Conservation (phyloP, 2,888 invertebrate species). For the Orthonevra nobilis region DNA sequence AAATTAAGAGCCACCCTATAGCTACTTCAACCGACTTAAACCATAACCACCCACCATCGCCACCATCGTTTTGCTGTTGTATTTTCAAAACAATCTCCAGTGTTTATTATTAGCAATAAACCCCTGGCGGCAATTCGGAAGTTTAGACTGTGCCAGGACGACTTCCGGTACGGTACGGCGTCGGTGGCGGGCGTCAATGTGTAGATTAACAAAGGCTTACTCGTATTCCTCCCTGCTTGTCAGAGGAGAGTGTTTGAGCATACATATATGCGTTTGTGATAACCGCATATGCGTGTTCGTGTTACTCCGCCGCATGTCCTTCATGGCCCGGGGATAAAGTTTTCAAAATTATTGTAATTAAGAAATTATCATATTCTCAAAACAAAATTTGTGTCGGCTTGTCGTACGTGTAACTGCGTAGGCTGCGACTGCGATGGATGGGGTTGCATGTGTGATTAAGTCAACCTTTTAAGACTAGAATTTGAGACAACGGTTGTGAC, state of each 20-base stretch:
- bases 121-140: constrained; percentile 47
- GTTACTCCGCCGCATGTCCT: not conserved
- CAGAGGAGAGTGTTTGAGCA: not conserved
- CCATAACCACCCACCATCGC: not conserved
- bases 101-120: constrained; percentile 66
- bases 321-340: constrained; percentile 12
- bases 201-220: constrained; percentile 4
- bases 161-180: constrained; percentile 41
- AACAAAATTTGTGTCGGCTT: constrained; percentile 45
- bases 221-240: not conserved
- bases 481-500: too few relatives aligned
- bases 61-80: constrained; percentile 18
- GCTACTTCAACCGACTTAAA: too few relatives aligned
- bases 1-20: constrained; percentile 65
- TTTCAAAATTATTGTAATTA: constrained; percentile 59
- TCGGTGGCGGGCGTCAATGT: not conserved
- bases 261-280: constrained; percentile 38
- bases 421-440: too few relatives aligned
- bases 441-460: constrained; percentile 61
- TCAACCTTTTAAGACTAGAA: constrained; percentile 56
- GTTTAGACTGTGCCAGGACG: constrained; percentile 42
- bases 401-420: too few relatives aligned
- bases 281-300: constrained; percentile 49
- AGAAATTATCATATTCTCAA: constrained; percentile 69
- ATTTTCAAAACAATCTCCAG: constrained; percentile 64